Conservation (phyloP, 64 coral and sea anemone genomes). For the Dendronephthya gigantea region DNA sequence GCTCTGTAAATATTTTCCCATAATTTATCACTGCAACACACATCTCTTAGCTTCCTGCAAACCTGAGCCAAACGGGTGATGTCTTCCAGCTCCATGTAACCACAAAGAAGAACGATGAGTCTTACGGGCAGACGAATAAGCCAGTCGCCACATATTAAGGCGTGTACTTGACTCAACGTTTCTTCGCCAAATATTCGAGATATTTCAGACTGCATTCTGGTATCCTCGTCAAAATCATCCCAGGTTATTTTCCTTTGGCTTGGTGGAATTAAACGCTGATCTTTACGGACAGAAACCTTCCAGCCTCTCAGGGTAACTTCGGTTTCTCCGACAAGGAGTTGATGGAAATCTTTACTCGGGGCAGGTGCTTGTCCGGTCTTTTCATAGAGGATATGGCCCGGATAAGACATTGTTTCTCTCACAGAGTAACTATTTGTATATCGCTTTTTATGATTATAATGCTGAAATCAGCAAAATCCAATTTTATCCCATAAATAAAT, state of each 20-base stretch:
- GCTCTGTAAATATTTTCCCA: conserved; percentile 76
- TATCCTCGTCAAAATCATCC: conserved; percentile 86
- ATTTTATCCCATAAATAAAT: no score
- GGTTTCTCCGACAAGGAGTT: conserved; percentile 60
- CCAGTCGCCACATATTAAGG: conserved; percentile 88
- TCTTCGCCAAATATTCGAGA: conserved; percentile 69
- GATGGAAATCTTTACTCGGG: conserved; percentile 99
- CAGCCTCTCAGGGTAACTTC: conserved; percentile 87
- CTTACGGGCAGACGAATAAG: conserved; percentile 64
- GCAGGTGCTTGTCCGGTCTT: conserved; percentile 83
- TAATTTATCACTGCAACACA: conserved; percentile 81
- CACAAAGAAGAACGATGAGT: conserved; percentile 50
- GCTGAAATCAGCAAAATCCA: no score
- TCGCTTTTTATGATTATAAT: no score
- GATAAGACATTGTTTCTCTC: neutral
- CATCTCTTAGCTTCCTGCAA: conserved; percentile 68
- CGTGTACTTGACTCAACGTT: conserved; percentile 71
- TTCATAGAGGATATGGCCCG: conserved; percentile 57
- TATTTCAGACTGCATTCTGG: conserved; percentile 67
- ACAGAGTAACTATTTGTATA: no score
- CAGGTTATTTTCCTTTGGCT: conserved; percentile 64
- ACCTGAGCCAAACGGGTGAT: conserved; percentile 71
- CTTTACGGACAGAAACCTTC: conserved; percentile 80
- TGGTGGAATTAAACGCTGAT: conserved; percentile 80
- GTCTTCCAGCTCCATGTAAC: conserved; percentile 64